Evolutionary conservation across 2,113 vertebrate genomes (phyloP).

Genomic region (Corythaixoides concolor): DNA sequence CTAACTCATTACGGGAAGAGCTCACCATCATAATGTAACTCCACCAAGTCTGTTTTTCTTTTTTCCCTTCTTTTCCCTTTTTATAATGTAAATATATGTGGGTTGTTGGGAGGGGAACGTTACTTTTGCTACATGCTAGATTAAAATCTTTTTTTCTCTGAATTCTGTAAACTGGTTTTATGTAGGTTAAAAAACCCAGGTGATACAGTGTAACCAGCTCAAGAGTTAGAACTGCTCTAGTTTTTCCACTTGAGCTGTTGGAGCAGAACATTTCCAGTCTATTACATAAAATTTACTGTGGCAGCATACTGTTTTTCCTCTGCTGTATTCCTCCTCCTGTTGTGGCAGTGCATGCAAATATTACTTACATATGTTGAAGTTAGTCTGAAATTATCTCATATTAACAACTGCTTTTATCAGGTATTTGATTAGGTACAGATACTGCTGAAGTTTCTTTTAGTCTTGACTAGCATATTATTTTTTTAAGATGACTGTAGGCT

Average conservation of each 20-base stretch:
- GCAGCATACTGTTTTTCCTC: background rate
- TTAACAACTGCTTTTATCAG: background rate
- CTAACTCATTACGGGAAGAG: slow-evolving; percentile 57
- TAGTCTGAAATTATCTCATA: background rate
- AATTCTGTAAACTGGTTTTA: background rate
- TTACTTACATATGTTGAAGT: background rate
- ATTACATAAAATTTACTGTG: background rate
- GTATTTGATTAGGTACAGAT: background rate
- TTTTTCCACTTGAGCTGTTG: slow-evolving; percentile 7
- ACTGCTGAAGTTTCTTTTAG: background rate
- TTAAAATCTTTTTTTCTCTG: background rate
- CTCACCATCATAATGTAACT: slow-evolving; percentile 67
- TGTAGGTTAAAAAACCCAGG: background rate
- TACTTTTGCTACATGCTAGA: background rate
- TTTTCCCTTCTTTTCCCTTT: background rate
- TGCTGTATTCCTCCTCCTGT: background rate
- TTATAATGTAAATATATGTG: background rate
- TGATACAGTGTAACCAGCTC: background rate
- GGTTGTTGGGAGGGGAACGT: background rate
- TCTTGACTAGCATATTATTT: background rate
- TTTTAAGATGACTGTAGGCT: background rate
- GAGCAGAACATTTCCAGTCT: background rate
- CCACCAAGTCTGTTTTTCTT: slow-evolving; percentile 65
- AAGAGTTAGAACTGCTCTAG: background rate
- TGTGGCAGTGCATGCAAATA: background rate